Percentiles rank a stretch among this genome's conserved stretches.
These are phyloP conservation scores for Cenopis cana DNA, from an alignment of 2,888 invertebrate species.

Conservation along the genomic window DNA sequence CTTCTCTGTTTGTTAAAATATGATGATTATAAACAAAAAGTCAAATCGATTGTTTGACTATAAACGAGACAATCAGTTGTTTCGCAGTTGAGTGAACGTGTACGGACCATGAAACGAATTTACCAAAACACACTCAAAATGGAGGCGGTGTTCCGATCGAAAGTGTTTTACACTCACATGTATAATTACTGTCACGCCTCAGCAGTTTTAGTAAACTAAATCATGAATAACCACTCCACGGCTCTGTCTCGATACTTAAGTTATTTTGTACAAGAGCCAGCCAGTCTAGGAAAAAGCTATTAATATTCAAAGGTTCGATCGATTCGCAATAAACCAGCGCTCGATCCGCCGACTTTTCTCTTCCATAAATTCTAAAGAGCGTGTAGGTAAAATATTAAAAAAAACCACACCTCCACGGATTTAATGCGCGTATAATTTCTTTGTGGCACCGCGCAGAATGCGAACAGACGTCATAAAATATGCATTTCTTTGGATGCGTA, in stretches of 20 bases:
- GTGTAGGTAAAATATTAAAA: constrained; percentile 58
- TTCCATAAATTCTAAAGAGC: constrained; percentile 43
- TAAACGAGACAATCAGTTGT: constrained; percentile 8
- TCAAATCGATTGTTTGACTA: not conserved
- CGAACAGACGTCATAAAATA: constrained; percentile 85
- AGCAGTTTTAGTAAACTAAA: not conserved
- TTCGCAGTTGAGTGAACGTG: constrained; percentile 36
- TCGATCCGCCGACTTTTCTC: constrained; percentile 32
- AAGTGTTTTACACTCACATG: not conserved
- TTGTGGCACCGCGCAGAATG: constrained; percentile 85
- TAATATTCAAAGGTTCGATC: constrained; percentile 43
- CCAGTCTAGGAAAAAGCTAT: constrained; percentile 43
- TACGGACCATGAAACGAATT: constrained; percentile 26
- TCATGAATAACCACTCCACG: constrained; percentile 23
- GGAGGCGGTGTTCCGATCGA: not conserved
- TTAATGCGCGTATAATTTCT: constrained; percentile 85
- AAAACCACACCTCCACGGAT: constrained; percentile 79
- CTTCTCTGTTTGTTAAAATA: not conserved
- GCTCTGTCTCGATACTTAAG: constrained; percentile 5
- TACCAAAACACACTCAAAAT: constrained; percentile 15
- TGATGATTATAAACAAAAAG: constrained; percentile 11
- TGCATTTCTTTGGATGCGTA: constrained; percentile 81
- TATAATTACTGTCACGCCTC: constrained; percentile 14
- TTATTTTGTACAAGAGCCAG: constrained; percentile 41
- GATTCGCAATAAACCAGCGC: constrained; percentile 34